These are phyloP conservation scores for Echinometra lucunter DNA, from an alignment of 53 echinoderm and acorn worm genomes.

Conservation along the genomic window DNA sequence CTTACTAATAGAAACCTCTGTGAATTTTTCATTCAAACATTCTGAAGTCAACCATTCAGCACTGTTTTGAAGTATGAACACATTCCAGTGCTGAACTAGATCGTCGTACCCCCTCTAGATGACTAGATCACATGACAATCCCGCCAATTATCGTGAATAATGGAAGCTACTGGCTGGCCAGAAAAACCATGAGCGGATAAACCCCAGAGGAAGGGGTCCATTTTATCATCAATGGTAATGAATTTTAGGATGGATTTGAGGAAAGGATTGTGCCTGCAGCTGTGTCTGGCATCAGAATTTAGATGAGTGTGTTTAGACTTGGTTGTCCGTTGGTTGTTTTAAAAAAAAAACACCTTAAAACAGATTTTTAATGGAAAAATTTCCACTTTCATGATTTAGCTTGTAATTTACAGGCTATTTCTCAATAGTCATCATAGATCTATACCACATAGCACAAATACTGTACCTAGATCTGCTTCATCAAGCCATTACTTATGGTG, in stretches of 20 bases:
- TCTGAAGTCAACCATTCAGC: background rate
- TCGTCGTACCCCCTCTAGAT: background rate
- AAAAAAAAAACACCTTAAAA: too few relatives aligned
- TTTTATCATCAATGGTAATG: conserved; percentile 53
- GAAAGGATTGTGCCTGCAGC: conserved; percentile 22
- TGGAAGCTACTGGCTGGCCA: conserved; percentile 10
- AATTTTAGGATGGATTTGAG: conserved; percentile 12
- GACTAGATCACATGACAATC: background rate
- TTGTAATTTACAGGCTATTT: too few relatives aligned
- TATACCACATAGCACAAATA: too few relatives aligned
- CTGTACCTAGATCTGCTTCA: too few relatives aligned
- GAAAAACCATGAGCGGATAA: background rate
- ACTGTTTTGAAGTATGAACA: background rate
- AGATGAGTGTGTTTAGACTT: background rate
- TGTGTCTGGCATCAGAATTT: conserved; percentile 23
- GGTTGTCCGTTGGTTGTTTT: too few relatives aligned
- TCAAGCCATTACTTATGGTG: too few relatives aligned
- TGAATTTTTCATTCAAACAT: too few relatives aligned
- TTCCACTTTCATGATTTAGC: too few relatives aligned
- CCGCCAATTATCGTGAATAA: conserved; percentile 39
- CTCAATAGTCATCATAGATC: too few relatives aligned
- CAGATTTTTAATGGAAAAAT: too few relatives aligned
- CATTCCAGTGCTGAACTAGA: background rate
- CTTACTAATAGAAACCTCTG: too few relatives aligned
- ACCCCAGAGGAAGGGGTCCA: conserved; percentile 13